Evolutionary conservation across 2,797 vertebrate species (phyloP).

Genomic region (Simalia tracyae): DNA sequence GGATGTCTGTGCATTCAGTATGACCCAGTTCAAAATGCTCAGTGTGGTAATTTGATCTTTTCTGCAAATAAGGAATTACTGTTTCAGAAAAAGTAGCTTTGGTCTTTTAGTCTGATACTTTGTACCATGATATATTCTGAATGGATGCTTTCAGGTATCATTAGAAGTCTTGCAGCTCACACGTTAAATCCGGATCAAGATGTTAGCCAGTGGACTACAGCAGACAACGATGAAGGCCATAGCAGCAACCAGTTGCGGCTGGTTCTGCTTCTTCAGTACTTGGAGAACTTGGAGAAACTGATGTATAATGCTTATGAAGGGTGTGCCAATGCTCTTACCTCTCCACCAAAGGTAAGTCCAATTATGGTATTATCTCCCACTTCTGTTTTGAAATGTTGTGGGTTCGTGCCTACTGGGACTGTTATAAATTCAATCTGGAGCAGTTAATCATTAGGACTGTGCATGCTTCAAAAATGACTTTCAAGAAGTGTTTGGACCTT

Average conservation of each 20-base stretch:
- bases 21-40: background rate
- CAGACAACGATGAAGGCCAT: constrained; percentile 92
- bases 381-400: too few relatives aligned
- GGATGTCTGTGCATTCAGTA: background rate
- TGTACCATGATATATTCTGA: constrained; percentile 20
- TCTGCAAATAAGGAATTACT: background rate
- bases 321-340: constrained; percentile 93
- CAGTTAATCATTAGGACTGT: background rate
- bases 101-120: background rate
- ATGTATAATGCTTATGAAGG: constrained; percentile 99
- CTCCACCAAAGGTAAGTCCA: constrained; percentile 90
- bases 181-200: constrained; percentile 94
- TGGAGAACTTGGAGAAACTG: constrained; percentile 96
- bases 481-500: too few relatives aligned
- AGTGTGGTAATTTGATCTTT: background rate
- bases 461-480: too few relatives aligned
- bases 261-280: constrained; percentile 92
- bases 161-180: constrained; percentile 94
- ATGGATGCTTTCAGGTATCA: constrained; percentile 83
- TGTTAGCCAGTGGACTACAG: constrained; percentile 89
- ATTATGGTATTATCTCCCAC: background rate
- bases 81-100: background rate
- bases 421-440: background rate
- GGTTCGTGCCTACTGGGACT: too few relatives aligned
- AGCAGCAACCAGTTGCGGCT: constrained; percentile 93